These are phyloP conservation scores for Mycalesis mineus DNA, from an alignment of 2,888 invertebrate species.

Conservation along the genomic window DNA sequence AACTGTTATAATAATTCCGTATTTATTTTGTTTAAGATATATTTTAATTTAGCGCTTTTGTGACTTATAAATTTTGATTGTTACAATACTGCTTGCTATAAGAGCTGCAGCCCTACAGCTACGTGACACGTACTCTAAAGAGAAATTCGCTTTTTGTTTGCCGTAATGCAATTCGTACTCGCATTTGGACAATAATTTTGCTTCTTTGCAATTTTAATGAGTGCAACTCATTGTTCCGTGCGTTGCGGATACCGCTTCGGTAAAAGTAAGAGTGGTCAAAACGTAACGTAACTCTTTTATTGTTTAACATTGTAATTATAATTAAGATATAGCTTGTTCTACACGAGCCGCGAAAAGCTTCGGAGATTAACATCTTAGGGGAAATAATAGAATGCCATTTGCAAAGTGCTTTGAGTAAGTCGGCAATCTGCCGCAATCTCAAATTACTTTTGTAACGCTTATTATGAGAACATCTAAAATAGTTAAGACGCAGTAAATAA, in stretches of 20 bases:
- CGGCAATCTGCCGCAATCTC: neutral
- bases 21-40: too few species aligned
- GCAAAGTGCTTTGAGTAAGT: neutral
- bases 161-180: constrained; percentile 22
- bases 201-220: constrained; percentile 40
- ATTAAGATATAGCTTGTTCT: neutral
- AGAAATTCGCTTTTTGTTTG: constrained; percentile 35
- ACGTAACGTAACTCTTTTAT: constrained; percentile 14
- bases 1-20: too few species aligned
- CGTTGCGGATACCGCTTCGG: constrained; percentile 22
- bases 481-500: too few species aligned
- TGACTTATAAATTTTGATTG: too few species aligned
- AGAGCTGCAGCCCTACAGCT: neutral
- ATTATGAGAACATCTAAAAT: neutral
- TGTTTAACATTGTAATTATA: constrained; percentile 10
- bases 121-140: constrained; percentile 28
- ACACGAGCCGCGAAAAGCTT: neutral
- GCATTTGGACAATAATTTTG: constrained; percentile 33
- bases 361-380: neutral
- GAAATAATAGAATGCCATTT: constrained; percentile 2
- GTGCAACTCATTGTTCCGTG: constrained; percentile 22
- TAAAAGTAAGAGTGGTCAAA: constrained; percentile 32
- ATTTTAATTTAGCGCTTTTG: too few species aligned
- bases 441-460: neutral
- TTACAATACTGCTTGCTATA: too few species aligned